phyloP scores from a whole-genome alignment of 2,113 vertebrate species.

The Pseudonaja textilis region DNA sequence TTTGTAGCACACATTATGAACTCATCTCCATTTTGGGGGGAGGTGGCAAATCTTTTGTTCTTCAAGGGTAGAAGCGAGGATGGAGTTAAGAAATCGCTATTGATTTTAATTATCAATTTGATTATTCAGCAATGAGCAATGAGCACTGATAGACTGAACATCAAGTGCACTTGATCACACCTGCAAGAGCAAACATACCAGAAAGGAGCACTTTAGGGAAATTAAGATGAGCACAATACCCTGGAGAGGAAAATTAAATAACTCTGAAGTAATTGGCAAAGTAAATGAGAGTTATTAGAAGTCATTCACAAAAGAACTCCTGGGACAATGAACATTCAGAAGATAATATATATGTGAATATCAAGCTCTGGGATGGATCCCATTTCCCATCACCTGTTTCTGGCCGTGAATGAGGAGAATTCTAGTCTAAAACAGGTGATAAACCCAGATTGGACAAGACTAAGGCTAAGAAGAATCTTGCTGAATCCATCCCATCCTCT shows the following conservation, averaged over 20 bases:
- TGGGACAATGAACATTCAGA: background rate
- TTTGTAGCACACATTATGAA: background rate
- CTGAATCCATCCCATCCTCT: background rate
- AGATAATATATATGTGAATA: too few species aligned
- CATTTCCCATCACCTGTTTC: background rate
- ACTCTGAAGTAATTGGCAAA: slow-evolving; percentile 37
- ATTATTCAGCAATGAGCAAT: background rate
- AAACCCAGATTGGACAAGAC: background rate
- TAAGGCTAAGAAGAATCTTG: background rate
- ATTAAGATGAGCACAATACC: slow-evolving; percentile 60
- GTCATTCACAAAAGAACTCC: slow-evolving; percentile 10
- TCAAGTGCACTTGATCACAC: slow-evolving; percentile 22
- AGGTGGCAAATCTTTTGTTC: background rate
- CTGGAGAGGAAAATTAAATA: slow-evolving; percentile 59
- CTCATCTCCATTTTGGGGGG: background rate
- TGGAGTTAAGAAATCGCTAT: background rate
- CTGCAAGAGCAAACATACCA: slow-evolving; percentile 10
- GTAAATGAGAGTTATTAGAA: slow-evolving; percentile 22
- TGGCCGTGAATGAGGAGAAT: background rate
- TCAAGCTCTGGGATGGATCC: background rate
- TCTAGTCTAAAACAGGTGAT: background rate
- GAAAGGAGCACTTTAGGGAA: slow-evolving; percentile 51
- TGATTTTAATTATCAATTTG: slow-evolving; percentile 11
- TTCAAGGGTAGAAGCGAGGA: background rate
- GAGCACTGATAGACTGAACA: rapidly evolving